These are phyloP conservation scores for Drosophila meridiana DNA, from an alignment of 2,888 invertebrate species.

Conservation along the genomic window DNA sequence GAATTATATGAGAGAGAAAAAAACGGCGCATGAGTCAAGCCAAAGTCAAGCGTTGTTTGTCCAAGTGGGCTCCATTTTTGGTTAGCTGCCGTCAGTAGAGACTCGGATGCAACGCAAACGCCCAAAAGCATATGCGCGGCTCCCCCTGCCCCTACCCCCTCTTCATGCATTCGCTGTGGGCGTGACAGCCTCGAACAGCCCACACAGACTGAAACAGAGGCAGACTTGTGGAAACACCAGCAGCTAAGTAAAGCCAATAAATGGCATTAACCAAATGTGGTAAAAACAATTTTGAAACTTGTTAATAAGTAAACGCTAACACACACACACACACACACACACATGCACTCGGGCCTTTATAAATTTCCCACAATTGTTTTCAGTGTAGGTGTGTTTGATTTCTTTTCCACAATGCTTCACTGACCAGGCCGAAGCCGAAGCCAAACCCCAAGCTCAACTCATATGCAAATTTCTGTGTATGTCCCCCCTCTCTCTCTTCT, in stretches of 20 bases:
- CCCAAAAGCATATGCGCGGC: slow-evolving; percentile 9
- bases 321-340: slow-evolving; percentile 18
- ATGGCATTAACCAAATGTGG: slow-evolving; percentile 80
- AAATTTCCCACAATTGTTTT: slow-evolving; percentile 74
- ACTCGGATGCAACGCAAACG: slow-evolving; percentile 66
- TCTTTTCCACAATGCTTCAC: slow-evolving; percentile 73
- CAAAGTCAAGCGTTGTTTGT: slow-evolving; percentile 20
- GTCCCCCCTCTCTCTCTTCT: not conserved
- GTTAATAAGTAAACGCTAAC: slow-evolving; percentile 69
- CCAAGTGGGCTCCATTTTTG: slow-evolving; percentile 54
- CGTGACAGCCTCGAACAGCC: slow-evolving; percentile 45
- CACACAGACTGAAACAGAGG: slow-evolving; percentile 45
- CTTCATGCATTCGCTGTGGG: slow-evolving; percentile 25
- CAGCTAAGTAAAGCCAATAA: slow-evolving; percentile 67
- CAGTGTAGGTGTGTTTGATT: slow-evolving; percentile 61
- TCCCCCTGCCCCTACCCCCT: not conserved
- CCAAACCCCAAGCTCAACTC: slow-evolving; percentile 32
- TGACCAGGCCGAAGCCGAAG: slow-evolving; percentile 56
- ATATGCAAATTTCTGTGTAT: slow-evolving; percentile 66
- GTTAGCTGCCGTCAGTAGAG: slow-evolving; percentile 42
- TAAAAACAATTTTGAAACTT: slow-evolving; percentile 78
- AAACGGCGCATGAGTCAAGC: slow-evolving; percentile 44
- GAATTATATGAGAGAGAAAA: slow-evolving; percentile 48
- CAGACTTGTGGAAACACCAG: slow-evolving; percentile 52
- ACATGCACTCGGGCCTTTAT: slow-evolving; percentile 24